Base-by-base conservation (phyloP, 2,797 vertebrate genomes). In the Atherinosoma microstoma region DNA sequence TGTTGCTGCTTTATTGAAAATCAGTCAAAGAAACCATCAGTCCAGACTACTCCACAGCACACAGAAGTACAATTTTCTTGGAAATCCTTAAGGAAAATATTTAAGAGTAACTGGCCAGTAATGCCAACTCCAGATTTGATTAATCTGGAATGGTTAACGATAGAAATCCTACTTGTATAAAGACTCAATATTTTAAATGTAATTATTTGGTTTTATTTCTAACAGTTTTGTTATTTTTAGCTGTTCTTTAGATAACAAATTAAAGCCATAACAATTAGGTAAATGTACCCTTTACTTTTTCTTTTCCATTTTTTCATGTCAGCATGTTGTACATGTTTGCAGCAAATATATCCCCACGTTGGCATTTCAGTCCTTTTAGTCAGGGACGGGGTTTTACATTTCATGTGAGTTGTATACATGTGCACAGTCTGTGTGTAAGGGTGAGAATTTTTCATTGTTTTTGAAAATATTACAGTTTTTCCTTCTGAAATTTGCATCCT, bases 381-480 rank as follows among this genome's bases (percentile, higher is more conserved):
- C 13, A 56, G 27, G 42, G 45, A 10, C 45, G 8, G 20, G 45
- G 42, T 0, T 45, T 20, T 20, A 20, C 42, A n/a, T 20, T n/a
- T 20, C 45, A 9, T 3, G 8, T 47, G 53, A 7, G 27, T 27
- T 30, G 15, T 56, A 53, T 56, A 53, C 10, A 30, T 27, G 5
- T 30, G 13, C 22, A 0, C 53, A 27, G 3, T 56, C 6, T 56
- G 27, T 56, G 27, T 56, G 2, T 54, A 54, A 12, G 53, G 27
- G 12, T 29, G 13, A 56, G 12, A 6, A 27, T 27, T 7, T 27
- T 54, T 15, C 4, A 15, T 53, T 15, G 22, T 24, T 53, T 11
- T 4, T 54, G 13, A 54, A 54, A 51, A 30, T 27, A 54, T 65
- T 80, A 69, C 67, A 64, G 34, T 75, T 73, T 24, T n/a, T 47